Conservation (phyloP, 2,888 invertebrate genomes). For the Dione juno region DNA sequence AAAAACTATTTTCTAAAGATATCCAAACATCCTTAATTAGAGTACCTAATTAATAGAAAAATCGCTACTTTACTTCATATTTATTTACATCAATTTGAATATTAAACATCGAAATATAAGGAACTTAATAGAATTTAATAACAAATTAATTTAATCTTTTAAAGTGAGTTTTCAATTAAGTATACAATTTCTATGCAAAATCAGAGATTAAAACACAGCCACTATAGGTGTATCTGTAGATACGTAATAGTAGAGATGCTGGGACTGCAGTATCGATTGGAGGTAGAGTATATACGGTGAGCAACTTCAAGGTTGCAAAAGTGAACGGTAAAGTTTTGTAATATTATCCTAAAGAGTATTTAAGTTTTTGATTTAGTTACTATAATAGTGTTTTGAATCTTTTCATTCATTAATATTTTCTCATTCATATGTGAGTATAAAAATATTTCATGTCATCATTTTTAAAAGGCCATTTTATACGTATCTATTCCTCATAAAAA, state of each 20-base stretch:
- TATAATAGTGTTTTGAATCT: not conserved
- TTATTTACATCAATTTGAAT: not conserved
- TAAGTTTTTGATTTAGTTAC: not conserved
- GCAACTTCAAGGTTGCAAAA: slow-evolving; percentile 38
- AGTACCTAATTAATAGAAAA: no score
- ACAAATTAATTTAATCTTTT: slow-evolving; percentile 8
- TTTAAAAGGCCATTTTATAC: slow-evolving; percentile 19
- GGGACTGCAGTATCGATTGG: slow-evolving; percentile 47
- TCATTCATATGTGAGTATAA: not conserved
- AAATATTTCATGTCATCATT: not conserved
- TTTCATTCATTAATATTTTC: not conserved
- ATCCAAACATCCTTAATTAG: no score
- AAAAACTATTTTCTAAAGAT: not conserved
- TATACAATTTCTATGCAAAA: slow-evolving; percentile 25
- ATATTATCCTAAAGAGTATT: slow-evolving; percentile 6
- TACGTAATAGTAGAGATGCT: slow-evolving; percentile 29
- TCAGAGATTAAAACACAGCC: slow-evolving; percentile 21
- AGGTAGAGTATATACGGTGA: slow-evolving; percentile 22
- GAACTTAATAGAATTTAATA: not conserved
- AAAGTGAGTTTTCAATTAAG: slow-evolving; percentile 23
- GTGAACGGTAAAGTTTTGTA: slow-evolving; percentile 37
- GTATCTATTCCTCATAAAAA: not conserved
- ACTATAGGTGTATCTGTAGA: slow-evolving; percentile 19
- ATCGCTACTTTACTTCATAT: not conserved
- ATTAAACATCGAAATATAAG: not conserved